Base-by-base conservation (phyloP, 2,113 vertebrate genomes). In the Bungarus multicinctus region DNA sequence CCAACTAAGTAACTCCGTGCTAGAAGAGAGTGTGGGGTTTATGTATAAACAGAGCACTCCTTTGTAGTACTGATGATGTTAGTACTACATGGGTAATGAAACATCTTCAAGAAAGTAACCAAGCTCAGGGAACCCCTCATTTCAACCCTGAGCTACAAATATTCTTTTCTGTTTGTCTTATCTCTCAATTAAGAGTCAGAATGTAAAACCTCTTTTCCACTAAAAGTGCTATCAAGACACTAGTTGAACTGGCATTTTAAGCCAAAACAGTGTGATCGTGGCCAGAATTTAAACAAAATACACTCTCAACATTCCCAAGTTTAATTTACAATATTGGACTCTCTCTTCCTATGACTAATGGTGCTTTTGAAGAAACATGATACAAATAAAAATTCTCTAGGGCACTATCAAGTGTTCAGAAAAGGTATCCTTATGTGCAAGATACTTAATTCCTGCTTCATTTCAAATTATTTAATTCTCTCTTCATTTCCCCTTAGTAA, bases 401-500 rank as follows among this genome's bases (percentile, higher is more conserved):
- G 8, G 1, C 55, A 39, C 0, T 60, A 81, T 30, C 89, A 18
- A 0, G 9, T 89, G 1, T 94, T 87, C 81, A 57, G 18, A 0
- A n/a, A 23, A 54, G n/a, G 74, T 89, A 34, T 0, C 3, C 5
- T 0, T 0, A 45, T 2, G 39, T 39, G 45, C 45, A 2, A 3
- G 54, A 81, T 1, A 16, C 16, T 27, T 96, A 91, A 95, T 93
- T 50, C 86, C 30, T 50, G 2, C 5, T 85, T 85, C 88, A 2
- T 96, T 95, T 64, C 39, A 8, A 3, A 57, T 85, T 1, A 25
- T 10, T 12, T 96, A 92, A 95, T 93, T 50, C 86, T 25, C 39
- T 1, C 4, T 85, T 85, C 89, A 2, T 96, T 95, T 58, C 39
- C 91, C 94, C 74, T 57, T 96, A 99, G 99, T 99, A 96, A 96